Percentiles rank a stretch among this genome's conserved stretches.
Conservation (phyloP, 1,140 invertebrate genomes). For the Bombus vancouverensis region DNA sequence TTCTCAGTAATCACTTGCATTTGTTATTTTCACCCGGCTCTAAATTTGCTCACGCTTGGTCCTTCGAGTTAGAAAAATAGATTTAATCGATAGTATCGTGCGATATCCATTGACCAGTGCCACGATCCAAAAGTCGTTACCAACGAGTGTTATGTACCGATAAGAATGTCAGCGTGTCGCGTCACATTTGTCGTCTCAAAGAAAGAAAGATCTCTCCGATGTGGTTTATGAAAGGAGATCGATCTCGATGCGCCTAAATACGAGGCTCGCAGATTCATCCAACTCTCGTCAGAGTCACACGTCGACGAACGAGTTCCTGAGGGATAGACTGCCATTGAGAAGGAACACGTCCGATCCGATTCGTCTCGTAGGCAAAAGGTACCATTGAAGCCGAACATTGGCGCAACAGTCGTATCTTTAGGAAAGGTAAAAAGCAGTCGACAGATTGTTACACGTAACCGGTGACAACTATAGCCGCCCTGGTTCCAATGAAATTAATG, state of each 20-base stretch:
- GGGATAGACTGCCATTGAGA: not conserved
- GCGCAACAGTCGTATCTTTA: not conserved
- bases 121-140: no score
- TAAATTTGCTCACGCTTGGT: no score
- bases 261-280: not conserved
- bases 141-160: no score
- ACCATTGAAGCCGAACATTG: constrained; percentile 13
- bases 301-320: not conserved
- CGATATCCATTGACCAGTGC: no score
- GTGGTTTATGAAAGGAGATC: not conserved
- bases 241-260: not conserved
- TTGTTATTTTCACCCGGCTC: not conserved
- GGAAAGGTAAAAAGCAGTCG: not conserved
- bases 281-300: constrained; percentile 6
- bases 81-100: no score
- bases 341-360: not conserved
- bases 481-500: constrained; percentile 40
- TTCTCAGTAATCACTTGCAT: not conserved
- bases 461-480: not conserved
- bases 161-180: no score
- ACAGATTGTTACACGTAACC: not conserved
- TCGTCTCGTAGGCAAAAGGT: not conserved
- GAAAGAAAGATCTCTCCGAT: not conserved
- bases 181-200: not conserved
- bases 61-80: no score